Conservation (phyloP, 2,113 vertebrate species). For the Oenanthe oenanthe region DNA sequence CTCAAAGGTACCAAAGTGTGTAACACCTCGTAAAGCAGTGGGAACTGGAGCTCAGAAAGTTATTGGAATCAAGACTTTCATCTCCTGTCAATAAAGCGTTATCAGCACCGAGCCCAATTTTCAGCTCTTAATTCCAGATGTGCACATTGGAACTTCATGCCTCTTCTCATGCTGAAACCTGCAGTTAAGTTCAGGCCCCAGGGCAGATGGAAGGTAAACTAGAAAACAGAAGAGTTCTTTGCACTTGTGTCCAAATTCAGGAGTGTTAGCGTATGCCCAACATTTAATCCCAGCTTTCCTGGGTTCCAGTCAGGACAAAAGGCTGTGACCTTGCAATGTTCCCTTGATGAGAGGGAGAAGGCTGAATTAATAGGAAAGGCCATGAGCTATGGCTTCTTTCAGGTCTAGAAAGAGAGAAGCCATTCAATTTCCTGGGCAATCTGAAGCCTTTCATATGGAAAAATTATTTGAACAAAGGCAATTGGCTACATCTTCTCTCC, state of each 20-base stretch:
- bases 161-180: background rate
- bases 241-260: background rate
- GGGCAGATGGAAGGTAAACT: slow-evolving; percentile 9
- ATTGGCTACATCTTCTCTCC: background rate
- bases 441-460: background rate
- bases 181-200: background rate
- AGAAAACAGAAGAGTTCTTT: slow-evolving; percentile 19
- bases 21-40: slow-evolving; percentile 78
- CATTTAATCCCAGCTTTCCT: background rate
- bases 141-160: slow-evolving; percentile 31
- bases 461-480: background rate
- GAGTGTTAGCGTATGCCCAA: background rate
- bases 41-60: slow-evolving; percentile 58
- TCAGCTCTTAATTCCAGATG: slow-evolving; percentile 73
- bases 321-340: background rate
- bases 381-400: background rate
- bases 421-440: background rate
- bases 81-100: slow-evolving; percentile 77
- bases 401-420: background rate
- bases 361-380: background rate
- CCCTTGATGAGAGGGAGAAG: background rate
- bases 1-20: slow-evolving; percentile 68
- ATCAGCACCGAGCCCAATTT: slow-evolving; percentile 60
- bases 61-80: slow-evolving; percentile 73
- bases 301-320: background rate